A percentile compares a stretch with the other conserved stretches of the same genome.
Conservation (phyloP, 1,140 invertebrate species). For the Drosophila mayri region DNA sequence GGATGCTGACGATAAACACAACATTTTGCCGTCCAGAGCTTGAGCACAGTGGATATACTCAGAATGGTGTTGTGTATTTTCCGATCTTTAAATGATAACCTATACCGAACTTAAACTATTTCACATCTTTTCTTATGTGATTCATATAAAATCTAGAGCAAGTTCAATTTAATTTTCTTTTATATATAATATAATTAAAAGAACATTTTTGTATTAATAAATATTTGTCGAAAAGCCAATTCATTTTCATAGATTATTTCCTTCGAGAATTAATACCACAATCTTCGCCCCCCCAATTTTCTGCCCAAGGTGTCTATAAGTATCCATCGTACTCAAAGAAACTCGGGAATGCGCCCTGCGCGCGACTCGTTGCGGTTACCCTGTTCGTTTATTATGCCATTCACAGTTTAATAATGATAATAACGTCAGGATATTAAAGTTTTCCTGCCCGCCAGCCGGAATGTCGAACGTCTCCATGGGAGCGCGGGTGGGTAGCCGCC, state of each 20-base stretch:
- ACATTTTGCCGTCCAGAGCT: conserved; percentile 45
- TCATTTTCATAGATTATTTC: neutral
- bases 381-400: conserved; percentile 82
- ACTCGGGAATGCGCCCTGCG: conserved; percentile 35
- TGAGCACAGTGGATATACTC: conserved; percentile 29
- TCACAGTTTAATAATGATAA: conserved; percentile 83
- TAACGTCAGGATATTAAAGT: conserved; percentile 82
- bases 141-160: too few relatives aligned
- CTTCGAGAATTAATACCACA: neutral
- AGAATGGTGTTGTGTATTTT: neutral
- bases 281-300: neutral
- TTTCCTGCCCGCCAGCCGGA: conserved; percentile 66
- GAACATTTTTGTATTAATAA: too few relatives aligned
- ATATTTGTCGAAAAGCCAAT: neutral
- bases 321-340: conserved; percentile 46
- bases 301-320: neutral
- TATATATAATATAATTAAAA: neutral
- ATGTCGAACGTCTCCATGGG: conserved; percentile 37
- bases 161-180: too few relatives aligned
- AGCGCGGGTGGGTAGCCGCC: neutral
- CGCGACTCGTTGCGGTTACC: conserved; percentile 64
- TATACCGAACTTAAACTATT: too few relatives aligned
- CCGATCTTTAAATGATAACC: too few relatives aligned
- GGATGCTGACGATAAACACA: conserved; percentile 68
- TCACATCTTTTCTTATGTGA: too few relatives aligned